Conservation (phyloP, 2,888 invertebrate species). For the Meiosimyza platycephala region DNA sequence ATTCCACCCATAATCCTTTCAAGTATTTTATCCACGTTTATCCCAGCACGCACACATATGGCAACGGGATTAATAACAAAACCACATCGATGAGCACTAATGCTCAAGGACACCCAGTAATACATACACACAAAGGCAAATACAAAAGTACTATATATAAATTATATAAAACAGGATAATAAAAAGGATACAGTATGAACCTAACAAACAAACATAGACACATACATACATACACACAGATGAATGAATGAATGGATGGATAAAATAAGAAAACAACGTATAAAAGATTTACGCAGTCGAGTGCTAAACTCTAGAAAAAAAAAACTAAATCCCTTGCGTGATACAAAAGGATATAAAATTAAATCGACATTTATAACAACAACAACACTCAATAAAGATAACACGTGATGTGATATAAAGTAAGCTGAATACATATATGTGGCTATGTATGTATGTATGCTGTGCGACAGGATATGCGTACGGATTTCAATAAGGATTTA, state of each 20-base stretch:
- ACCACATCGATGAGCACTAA: constrained; percentile 17
- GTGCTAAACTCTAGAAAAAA: constrained; percentile 16
- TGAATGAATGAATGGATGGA: too few relatives aligned
- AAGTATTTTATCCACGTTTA: background rate
- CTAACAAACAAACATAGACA: too few relatives aligned
- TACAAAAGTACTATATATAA: background rate
- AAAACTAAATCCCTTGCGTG: constrained; percentile 11
- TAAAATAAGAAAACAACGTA: background rate
- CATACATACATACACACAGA: too few relatives aligned
- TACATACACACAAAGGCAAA: background rate
- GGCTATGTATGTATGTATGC: background rate
- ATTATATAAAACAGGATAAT: too few relatives aligned
- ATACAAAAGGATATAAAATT: constrained; percentile 18
- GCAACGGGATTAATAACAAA: constrained; percentile 7
- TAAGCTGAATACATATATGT: background rate
- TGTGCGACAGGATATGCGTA: background rate
- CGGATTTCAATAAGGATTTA: constrained; percentile 19
- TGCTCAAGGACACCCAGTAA: constrained; percentile 9
- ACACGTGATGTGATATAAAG: background rate
- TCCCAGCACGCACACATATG: constrained; percentile 24
- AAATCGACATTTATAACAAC: constrained; percentile 10
- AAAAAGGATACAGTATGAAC: too few relatives aligned
- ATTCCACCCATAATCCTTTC: too few relatives aligned
- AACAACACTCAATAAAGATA: constrained; percentile 38
- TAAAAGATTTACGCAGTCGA: constrained; percentile 26